Conservation (phyloP, 1,140 invertebrate genomes). For the Holotrichia oblita region DNA sequence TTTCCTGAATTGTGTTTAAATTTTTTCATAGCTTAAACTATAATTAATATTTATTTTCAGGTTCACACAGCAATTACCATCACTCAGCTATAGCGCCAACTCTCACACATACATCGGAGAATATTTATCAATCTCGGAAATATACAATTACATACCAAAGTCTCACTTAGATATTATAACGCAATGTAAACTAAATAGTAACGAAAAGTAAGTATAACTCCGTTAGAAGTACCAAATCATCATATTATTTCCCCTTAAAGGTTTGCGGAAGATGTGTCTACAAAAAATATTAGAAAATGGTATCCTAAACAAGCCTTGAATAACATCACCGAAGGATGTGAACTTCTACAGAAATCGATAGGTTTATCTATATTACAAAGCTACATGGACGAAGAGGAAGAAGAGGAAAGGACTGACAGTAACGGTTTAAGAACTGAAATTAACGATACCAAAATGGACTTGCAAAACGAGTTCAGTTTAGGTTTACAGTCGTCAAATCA, state of each 20-base stretch:
- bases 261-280: neutral
- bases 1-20: too few species aligned
- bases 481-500: neutral
- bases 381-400: constrained; percentile 55
- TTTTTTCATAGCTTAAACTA: neutral
- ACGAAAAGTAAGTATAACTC: neutral
- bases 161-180: constrained; percentile 25
- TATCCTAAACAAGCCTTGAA: constrained; percentile 51
- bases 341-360: constrained; percentile 54
- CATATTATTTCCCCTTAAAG: neutral
- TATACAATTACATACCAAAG: constrained; percentile 50
- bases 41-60: constrained; percentile 47
- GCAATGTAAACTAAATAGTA: constrained; percentile 8
- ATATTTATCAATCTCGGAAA: constrained; percentile 47
- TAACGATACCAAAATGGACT: constrained; percentile 42
- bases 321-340: constrained; percentile 48
- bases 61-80: constrained; percentile 50
- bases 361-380: constrained; percentile 56
- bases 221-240: neutral
- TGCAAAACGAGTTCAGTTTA: neutral
- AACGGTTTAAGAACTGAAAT: constrained; percentile 39
- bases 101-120: constrained; percentile 39
- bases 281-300: constrained; percentile 47
- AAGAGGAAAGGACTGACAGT: constrained; percentile 36
- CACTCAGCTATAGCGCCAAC: constrained; percentile 51